Conservation (phyloP, 2,888 invertebrate species). For the Trachelus troglodyta region DNA sequence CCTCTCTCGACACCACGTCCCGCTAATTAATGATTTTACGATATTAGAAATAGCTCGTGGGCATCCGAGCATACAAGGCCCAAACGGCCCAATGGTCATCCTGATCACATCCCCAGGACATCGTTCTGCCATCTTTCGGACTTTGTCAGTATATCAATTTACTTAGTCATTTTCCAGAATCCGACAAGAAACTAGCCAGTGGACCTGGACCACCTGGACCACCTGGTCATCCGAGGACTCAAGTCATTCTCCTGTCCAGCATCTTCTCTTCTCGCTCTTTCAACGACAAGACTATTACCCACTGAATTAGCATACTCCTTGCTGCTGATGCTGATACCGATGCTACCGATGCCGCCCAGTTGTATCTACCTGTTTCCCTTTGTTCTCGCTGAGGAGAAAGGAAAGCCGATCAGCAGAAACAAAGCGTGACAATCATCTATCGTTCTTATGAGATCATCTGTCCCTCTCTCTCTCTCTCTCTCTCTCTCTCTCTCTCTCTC, state of each 20-base stretch:
- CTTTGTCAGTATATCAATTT: too few relatives aligned
- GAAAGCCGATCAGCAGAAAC: constrained; percentile 4
- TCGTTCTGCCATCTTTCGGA: background rate
- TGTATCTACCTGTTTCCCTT: constrained; percentile 20
- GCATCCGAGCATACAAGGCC: constrained; percentile 38
- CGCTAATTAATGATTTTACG: constrained; percentile 60
- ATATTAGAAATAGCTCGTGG: constrained; percentile 55
- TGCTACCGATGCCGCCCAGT: too few relatives aligned
- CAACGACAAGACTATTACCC: constrained; percentile 37
- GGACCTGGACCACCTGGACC: constrained; percentile 46
- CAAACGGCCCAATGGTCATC: background rate
- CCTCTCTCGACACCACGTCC: constrained; percentile 41
- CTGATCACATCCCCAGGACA: background rate
- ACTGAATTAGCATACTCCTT: constrained; percentile 46
- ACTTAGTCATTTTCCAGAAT: too few relatives aligned
- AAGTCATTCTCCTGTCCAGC: constrained; percentile 52
- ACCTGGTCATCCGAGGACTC: constrained; percentile 50
- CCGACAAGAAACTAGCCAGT: too few relatives aligned
- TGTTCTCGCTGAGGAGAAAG: constrained; percentile 36
- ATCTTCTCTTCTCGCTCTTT: constrained; percentile 16
- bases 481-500: too few relatives aligned
- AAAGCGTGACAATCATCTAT: constrained; percentile 12
- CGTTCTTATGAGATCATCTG: background rate
- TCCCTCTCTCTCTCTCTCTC: background rate
- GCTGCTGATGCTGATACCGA: background rate